phyloP scores from a whole-genome alignment of 2,797 vertebrate genomes.

The Anguilla marmorata region DNA sequence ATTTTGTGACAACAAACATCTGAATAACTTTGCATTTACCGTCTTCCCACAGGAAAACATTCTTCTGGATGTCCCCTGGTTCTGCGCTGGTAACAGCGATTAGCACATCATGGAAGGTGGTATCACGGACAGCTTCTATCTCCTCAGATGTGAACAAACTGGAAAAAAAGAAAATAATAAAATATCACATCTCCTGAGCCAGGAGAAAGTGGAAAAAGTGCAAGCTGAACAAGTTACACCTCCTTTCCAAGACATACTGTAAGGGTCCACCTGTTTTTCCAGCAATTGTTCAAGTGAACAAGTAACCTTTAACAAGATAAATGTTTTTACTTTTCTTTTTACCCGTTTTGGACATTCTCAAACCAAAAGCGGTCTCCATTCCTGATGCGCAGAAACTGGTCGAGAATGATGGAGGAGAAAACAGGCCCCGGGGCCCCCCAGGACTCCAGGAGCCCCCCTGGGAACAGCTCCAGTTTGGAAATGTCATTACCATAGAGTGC shows the following conservation, averaged over 20 bases:
- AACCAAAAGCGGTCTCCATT: slow-evolving; percentile 98
- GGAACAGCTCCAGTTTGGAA: slow-evolving; percentile 83
- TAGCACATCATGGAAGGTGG: slow-evolving; percentile 75
- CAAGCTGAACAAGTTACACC: background rate
- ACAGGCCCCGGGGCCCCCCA: slow-evolving; percentile 73
- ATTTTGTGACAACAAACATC: background rate
- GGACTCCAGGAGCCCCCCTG: slow-evolving; percentile 84
- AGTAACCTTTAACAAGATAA: background rate
- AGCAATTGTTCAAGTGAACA: background rate
- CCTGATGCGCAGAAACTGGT: slow-evolving; percentile 89
- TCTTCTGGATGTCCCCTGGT: slow-evolving; percentile 64
- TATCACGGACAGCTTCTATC: slow-evolving; percentile 68
- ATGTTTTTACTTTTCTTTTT: slow-evolving; percentile 35
- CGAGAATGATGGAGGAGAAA: slow-evolving; percentile 81
- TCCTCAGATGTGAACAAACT: slow-evolving; percentile 85
- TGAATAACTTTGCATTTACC: slow-evolving; percentile 67
- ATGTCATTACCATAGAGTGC: slow-evolving; percentile 74
- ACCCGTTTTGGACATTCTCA: slow-evolving; percentile 91
- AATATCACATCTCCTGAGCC: background rate
- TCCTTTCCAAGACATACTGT: background rate
- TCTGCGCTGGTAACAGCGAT: slow-evolving; percentile 61
- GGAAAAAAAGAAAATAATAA: slow-evolving; percentile 20
- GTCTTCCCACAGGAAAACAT: slow-evolving; percentile 77
- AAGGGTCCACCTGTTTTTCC: background rate
- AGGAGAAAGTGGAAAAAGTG: background rate